Evolutionary conservation across 2,888 invertebrate species (phyloP), one percentile per base, ranked within the genome.

Genomic region (Hyposoter didymator): DNA sequence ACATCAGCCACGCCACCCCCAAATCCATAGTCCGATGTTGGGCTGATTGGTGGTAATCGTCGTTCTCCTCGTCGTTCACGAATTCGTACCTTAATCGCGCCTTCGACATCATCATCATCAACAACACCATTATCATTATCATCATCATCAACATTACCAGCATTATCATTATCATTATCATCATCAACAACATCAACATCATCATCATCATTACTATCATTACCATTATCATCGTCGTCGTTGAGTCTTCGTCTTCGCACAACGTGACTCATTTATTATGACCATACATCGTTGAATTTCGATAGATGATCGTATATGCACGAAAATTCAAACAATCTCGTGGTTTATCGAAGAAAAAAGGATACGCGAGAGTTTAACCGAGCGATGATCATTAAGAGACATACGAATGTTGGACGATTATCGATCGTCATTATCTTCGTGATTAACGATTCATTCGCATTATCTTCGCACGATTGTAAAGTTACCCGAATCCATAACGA

Each of bases 1-100:
- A 92, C 93, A 89, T 91, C 93, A 86, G 92, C 93, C 80, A 94
- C 93, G 89, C 93, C 94, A 89, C 93, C 93, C 88, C 93, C 93
- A 90, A 94, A 93, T 91, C 93, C 93, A 93, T 94, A 94, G 93
- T 93, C 92, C 91, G 90, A 90, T 90, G 90, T 89, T 90, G 88
- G 89, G 89, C 85, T 88, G 88, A 89, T 87, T 84, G 64, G 88
- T 88, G 89, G 87, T 90, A 89, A 90, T 87, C 88, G 89, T 90
- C 91, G 89, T 91, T 78, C 67, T 70, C 79, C 70, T 84, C 78
- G 84, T 78, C 78, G 70, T 82, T 73, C 70, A 70, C 79, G 79
- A 79, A 69, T 79, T 79, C 82, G 89, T 89, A 90, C 85, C 87
- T 89, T 89, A 88, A 85, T 78, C 89, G 88, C 89, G 88, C 90